phyloP scores from a whole-genome alignment of 1,140 invertebrate species.

The Bombyx mandarina region DNA sequence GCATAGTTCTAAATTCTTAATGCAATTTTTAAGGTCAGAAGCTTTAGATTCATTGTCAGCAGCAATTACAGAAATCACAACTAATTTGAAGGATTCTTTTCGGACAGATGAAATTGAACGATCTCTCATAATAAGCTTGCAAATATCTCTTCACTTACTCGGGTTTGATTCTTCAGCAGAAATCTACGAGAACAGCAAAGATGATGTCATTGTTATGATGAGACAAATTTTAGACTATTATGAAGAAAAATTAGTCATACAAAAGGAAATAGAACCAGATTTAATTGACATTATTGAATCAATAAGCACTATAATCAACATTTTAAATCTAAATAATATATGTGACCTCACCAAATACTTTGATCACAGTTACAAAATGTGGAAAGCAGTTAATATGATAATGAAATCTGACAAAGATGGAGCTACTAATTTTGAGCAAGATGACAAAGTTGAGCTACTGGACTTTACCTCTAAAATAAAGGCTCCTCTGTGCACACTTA shows the following conservation, averaged over 20 bases:
- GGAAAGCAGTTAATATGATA: conserved; percentile 35
- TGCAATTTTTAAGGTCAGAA: conserved; percentile 45
- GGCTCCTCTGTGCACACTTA: conserved; percentile 30
- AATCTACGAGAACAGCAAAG: conserved; percentile 36
- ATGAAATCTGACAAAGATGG: conserved; percentile 28
- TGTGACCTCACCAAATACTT: conserved; percentile 33
- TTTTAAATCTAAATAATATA: conserved; percentile 25
- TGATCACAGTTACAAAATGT: conserved; percentile 37
- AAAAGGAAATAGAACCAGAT: conserved; percentile 53
- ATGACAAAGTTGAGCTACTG: conserved; percentile 41
- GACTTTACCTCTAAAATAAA: conserved; percentile 37
- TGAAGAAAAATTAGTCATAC: conserved; percentile 43
- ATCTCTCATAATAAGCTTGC: conserved; percentile 50
- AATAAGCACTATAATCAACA: conserved; percentile 35
- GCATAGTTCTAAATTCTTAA: conserved; percentile 41
- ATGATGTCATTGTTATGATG: conserved; percentile 36
- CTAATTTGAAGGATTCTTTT: conserved; percentile 33
- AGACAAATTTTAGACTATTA: conserved; percentile 44
- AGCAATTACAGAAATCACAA: conserved; percentile 47
- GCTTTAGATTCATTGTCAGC: conserved; percentile 37
- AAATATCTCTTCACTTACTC: conserved; percentile 47
- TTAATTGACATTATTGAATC: conserved; percentile 56
- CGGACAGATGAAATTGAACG: conserved; percentile 48
- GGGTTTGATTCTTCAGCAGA: conserved; percentile 40
- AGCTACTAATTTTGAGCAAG: conserved; percentile 38